Base-by-base conservation (phyloP, 1,140 invertebrate species). In the Berghia stephanieae region DNA sequence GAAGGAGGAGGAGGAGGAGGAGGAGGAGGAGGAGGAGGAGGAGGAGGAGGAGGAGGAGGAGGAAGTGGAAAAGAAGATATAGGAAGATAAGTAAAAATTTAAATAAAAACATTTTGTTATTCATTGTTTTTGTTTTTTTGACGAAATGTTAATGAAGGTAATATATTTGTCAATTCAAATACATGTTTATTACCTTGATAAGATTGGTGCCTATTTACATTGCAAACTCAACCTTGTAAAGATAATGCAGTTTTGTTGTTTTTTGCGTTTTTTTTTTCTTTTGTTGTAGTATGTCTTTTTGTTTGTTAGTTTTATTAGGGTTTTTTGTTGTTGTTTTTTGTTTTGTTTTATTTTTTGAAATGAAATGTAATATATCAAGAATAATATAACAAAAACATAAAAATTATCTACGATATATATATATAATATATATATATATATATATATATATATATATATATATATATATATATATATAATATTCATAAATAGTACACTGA, bases 1-100 rank as follows among this genome's bases (percentile, higher is more conserved):
- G 44, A 78, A 78, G 38, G 77, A 76, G 0, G 78, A 80, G 52
- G 77, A 78, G 34, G 75, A 76, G 67, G 74, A 78, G 75, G 43
- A 27, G 36, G 4, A 42, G 27, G 31, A 34, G 10, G 31, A 40
- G 10, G 42, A 55, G 1, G 49, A 60, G 31, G 43, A 67, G 24
- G 36, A n/a, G 0, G 31, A 40, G 5, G 60, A 60, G 8, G 46
- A 43, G 2, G 21, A 42, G n/a, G 8, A 18, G 24, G 21, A 69
- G 18, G 5, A n/a, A 34, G 31, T 36, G 10, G 24, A 18, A 16
- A 4, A 55, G 16, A 16, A 31, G 6, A 21, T 5, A 16, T 16
- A 40, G 34, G 21, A 66, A n/a, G n/a, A 38, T 4, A 18, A 66
- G 18, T 63, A 43, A 16, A 40, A 4, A 31, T 13, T 13, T n/a